Base-by-base conservation (phyloP, 1,140 invertebrate species). In the Sycophila sp. region DNA sequence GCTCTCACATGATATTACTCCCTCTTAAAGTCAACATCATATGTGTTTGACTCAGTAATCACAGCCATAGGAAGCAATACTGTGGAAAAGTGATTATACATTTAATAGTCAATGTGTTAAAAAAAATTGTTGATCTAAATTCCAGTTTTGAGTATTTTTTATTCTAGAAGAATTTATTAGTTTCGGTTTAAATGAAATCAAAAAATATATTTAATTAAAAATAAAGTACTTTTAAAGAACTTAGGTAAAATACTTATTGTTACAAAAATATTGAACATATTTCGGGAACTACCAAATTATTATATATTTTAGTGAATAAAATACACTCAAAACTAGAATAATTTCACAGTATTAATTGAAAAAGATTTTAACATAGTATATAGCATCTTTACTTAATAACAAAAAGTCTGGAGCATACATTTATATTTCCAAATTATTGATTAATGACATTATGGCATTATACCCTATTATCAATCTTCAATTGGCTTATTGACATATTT, bases 11-110 rank as follows among this genome's bases (percentile, higher is more conserved):
- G 83, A 84, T 78, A 85, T 85, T 84, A 85, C 77, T 83, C 79
- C 81, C 83, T 83, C 82, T 84, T 80, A 83, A 79, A 85, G 78
- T 83, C 82, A 85, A 85, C 82, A 85, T 85, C 83, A 82, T 79
- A 80, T 82, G 73, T 75, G 67, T 76, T 75, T 74, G 78, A 80
- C 78, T 64, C 80, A 77, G 73, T 80, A 79, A 84, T 85, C 84
- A 85, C 84, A 85, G 83, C 80, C 81, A 79, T 73, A 77, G 78
- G 79, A 81, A 82, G 80, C 78, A 82, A 79, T 78, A 78, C 62
- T 74, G 72, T 74, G 69, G 34, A 65, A 75, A n/a, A 70, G 47
- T 62, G 56, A 70, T 26, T 56, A 28, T 73, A 30, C 47, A 15
- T 11, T 51, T 58, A 60, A 38, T 36, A n/a, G 15, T 38, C 38